Base-by-base conservation (phyloP, 1,140 invertebrate species). In the Drosophila trapezifrons region DNA sequence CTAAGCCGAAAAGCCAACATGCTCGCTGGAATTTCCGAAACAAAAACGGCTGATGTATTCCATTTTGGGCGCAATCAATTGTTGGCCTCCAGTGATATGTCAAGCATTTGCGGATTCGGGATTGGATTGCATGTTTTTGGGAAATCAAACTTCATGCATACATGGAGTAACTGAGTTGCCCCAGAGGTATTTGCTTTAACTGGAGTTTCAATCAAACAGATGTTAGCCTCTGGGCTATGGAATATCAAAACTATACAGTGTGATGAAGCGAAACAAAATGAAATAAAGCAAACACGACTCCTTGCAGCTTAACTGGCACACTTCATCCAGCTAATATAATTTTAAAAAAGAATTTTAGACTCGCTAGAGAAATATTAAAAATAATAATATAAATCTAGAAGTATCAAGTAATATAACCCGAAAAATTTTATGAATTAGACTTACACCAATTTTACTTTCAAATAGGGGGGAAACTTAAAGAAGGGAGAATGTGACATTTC, bases 21-120 rank as follows among this genome's bases (percentile, higher is more conserved):
- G 57, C 63, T 18, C 37, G 37, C 8, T 27, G 32, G 10, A n/a
- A 40, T 32, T 32, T 65, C 5, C 13, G 3, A 10, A 7, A 13
- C 7, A 2, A 27, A 29, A 20, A 13, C 60, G 12, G 10, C 32
- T 32, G 55, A 64, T 60, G 25, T 32, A 60, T 60, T 52, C 46
- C 25, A 71, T 71, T 37, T 55, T 54, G 64, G 25, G 2, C 37
- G n/a, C 46, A 38, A 46, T 57, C 49, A 56, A 29, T 71, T 57
- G 45, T 58, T 57, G 35, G 13, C 66, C 69, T 45, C 35, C 43
- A 20, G 69, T 40, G 66, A 71, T 58, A 72, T 72, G 65, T 72
- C 52, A 72, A 71, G 57, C 18, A 70, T 71, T 51, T 69, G 54
- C 12, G 32, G 35, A 46, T 69, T 35, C 37, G 20, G 32, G n/a